Evolutionary conservation across 2,888 invertebrate genomes (phyloP).

Genomic region (Rosalia funebris): DNA sequence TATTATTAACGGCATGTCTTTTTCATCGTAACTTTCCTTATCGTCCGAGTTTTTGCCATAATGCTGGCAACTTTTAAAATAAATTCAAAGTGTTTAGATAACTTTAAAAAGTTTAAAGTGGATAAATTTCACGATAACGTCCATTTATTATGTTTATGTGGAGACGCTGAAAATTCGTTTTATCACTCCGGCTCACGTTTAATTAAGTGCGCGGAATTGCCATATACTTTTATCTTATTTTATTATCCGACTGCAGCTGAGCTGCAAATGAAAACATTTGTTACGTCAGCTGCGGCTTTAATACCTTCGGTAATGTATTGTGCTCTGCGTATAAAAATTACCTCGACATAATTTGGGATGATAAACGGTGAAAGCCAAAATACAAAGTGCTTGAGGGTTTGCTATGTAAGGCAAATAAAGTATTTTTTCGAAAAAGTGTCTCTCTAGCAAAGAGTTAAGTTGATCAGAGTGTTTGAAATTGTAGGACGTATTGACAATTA

Average conservation of each 20-base stretch:
- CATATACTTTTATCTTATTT: no score
- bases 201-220: conserved; percentile 19
- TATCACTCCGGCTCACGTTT: conserved; percentile 18
- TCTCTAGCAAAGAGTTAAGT: no score
- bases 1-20: background rate
- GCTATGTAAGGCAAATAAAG: no score
- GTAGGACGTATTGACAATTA: no score
- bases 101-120: conserved; percentile 17
- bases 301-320: background rate
- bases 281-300: background rate
- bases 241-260: no score
- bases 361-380: background rate
- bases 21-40: background rate
- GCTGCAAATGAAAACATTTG: no score
- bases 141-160: conserved; percentile 27
- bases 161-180: conserved; percentile 21
- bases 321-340: background rate
- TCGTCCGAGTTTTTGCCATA: conserved; percentile 9
- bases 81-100: no score
- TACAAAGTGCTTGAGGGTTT: background rate
- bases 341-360: background rate
- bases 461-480: no score
- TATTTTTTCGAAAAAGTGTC: no score
- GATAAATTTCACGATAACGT: conserved; percentile 17
- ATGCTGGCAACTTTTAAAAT: conserved; percentile 17